Percentiles rank a stretch among this genome's conserved stretches.
phyloP scores from a whole-genome alignment of 2,113 vertebrate genomes.

The Saccopteryx leptura region DNA sequence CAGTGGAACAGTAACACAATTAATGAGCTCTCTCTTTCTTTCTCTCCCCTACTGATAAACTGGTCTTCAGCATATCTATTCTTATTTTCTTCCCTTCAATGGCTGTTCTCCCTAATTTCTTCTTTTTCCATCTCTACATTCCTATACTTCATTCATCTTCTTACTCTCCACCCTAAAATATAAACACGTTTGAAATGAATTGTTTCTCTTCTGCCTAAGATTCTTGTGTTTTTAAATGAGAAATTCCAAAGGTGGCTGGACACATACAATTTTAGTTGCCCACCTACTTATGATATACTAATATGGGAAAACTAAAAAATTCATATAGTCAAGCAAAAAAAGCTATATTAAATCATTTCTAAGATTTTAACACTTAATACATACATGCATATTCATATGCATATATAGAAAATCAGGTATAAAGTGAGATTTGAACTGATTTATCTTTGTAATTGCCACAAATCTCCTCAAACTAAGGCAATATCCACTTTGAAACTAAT shows the following conservation, averaged over 20 bases:
- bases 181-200: background rate
- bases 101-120: background rate
- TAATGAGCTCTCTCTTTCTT: background rate
- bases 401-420: background rate
- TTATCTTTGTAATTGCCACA: background rate
- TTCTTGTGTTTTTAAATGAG: background rate
- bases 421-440: constrained; percentile 9
- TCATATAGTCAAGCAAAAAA: background rate
- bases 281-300: background rate
- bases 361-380: background rate
- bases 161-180: background rate
- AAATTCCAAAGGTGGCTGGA: background rate
- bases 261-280: background rate
- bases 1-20: background rate
- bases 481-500: constrained; percentile 16
- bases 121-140: background rate
- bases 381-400: background rate
- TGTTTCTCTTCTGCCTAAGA: background rate
- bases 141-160: background rate
- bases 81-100: background rate
- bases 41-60: background rate
- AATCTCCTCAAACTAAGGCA: background rate
- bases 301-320: background rate
- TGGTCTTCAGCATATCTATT: background rate
- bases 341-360: background rate